Conservation (phyloP, 2,797 vertebrate species). For the Lagodon rhomboides region DNA sequence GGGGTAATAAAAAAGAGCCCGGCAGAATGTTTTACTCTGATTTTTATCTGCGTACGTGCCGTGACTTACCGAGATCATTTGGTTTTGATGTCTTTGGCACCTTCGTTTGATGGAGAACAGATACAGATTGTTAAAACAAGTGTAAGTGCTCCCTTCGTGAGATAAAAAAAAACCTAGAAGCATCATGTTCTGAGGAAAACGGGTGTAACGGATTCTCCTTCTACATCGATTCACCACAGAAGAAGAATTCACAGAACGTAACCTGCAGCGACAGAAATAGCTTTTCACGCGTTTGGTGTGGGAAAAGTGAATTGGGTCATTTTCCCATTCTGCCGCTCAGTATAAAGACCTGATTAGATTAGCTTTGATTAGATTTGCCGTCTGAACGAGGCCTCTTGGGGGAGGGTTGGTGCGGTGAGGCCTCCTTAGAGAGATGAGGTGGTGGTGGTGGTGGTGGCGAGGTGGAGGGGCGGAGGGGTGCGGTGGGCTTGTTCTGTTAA, state of each 20-base stretch:
- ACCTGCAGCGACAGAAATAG: slow-evolving; percentile 68
- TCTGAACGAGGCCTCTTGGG: slow-evolving; percentile 58
- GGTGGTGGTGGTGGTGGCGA: slow-evolving; percentile 1
- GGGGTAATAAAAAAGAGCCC: slow-evolving; percentile 48
- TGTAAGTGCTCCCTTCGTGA: background rate
- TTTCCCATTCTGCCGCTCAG: slow-evolving; percentile 57
- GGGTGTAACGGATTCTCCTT: slow-evolving; percentile 32
- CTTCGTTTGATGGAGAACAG: background rate
- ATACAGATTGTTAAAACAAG: background rate
- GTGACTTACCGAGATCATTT: slow-evolving; percentile 1
- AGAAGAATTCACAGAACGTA: slow-evolving; percentile 39
- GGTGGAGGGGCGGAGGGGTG: slow-evolving; percentile 16
- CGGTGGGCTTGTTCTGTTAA: slow-evolving; percentile 65
- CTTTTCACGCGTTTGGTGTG: slow-evolving; percentile 66
- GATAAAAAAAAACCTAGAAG: background rate
- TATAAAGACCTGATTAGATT: slow-evolving; percentile 76
- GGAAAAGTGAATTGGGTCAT: slow-evolving; percentile 77
- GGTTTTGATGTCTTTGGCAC: background rate
- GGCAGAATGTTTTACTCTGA: slow-evolving; percentile 15
- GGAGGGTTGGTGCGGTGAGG: slow-evolving; percentile 19
- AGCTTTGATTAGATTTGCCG: slow-evolving; percentile 74
- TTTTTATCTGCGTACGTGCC: slow-evolving; percentile 29
- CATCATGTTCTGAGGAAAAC: background rate
- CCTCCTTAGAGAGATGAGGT: slow-evolving; percentile 53
- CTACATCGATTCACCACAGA: slow-evolving; percentile 11